Evolutionary conservation across 2,888 invertebrate species (phyloP).

Genomic region (Seladonia tumulorum): DNA sequence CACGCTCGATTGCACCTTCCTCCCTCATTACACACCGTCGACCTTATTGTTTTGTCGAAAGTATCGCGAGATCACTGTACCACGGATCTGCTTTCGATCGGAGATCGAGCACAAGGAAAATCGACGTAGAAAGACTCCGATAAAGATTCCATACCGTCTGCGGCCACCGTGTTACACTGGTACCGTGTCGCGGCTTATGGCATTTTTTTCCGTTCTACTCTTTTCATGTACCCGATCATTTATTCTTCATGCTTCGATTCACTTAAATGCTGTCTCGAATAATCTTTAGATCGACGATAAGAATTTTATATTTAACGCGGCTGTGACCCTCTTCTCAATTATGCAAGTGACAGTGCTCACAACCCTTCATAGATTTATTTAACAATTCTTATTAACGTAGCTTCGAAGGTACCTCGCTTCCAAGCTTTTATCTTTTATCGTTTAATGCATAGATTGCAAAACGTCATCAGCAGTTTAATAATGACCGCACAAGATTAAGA

Average conservation of each 20-base stretch:
- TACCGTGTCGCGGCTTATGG: neutral
- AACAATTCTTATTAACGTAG: neutral
- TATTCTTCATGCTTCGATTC: neutral
- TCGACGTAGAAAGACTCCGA: neutral
- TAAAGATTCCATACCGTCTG: neutral
- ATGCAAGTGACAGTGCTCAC: neutral
- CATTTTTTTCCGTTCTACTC: neutral
- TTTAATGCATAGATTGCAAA: neutral
- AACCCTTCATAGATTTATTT: neutral
- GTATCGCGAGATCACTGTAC: slow-evolving; percentile 56
- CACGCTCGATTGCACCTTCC: slow-evolving; percentile 78
- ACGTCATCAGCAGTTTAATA: neutral
- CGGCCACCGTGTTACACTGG: slow-evolving; percentile 38
- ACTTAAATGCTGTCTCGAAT: neutral
- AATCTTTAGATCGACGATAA: neutral
- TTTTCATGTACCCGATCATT: neutral
- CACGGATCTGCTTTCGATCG: slow-evolving; percentile 38
- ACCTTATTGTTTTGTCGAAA: slow-evolving; percentile 80
- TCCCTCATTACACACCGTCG: slow-evolving; percentile 78
- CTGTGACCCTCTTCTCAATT: no score
- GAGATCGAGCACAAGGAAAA: slow-evolving; percentile 41
- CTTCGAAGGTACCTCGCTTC: neutral
- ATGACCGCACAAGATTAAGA: neutral
- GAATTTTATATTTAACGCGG: neutral
- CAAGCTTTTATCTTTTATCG: no score